Evolutionary conservation across 2,797 vertebrate species (phyloP), one percentile per base, ranked within the genome.

Genomic region (Argyrosomus regius): DNA sequence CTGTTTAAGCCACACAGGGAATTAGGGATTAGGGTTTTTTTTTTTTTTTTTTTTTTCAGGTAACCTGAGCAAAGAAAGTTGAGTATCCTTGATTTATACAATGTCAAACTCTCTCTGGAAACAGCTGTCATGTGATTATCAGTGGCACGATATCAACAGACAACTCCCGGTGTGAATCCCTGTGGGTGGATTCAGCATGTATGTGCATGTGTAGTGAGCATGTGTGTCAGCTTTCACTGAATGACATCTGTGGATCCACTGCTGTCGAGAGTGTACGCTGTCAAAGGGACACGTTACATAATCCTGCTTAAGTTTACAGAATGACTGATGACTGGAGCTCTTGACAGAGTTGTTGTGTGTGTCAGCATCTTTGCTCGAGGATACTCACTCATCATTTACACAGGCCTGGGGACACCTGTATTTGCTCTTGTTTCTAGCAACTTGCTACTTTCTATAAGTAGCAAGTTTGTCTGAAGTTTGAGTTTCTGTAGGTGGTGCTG

Each of bases 221-320:
- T 65, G 70, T 82, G 64, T 80, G 78, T 81, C 65, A 48, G 67
- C 78, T 86, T 79, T 82, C 56, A 63, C 81, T 83, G 76, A 84
- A 75, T 52, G 74, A 62, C 86, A 83, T 87, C 80, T 92, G 89
- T 78, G 80, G 66, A 80, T 76, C 26, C 18, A 43, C 77, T 81
- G 78, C 75, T 57, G 75, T 54, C 10, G 8, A 59, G 41, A 22
- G n/a, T 35, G 79, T 49, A 8, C 50, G 24, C 52, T 48, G 73
- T 50, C 74, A 68, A 72, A 81, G 50, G 50, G 54, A 70, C 72
- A 68, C 53, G 75, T 94, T 94, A 82, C 88, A 88, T 93, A 91
- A 95, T 85, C 59, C 72, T 68, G 77, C 72, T 24, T 68, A 87
- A 72, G 65, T 69, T 31, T 69, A 59, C 54, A 66, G 72, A 18